These are phyloP conservation scores for Gymnobelideus leadbeateri DNA, from an alignment of 2,113 vertebrate genomes.

Conservation along the genomic window DNA sequence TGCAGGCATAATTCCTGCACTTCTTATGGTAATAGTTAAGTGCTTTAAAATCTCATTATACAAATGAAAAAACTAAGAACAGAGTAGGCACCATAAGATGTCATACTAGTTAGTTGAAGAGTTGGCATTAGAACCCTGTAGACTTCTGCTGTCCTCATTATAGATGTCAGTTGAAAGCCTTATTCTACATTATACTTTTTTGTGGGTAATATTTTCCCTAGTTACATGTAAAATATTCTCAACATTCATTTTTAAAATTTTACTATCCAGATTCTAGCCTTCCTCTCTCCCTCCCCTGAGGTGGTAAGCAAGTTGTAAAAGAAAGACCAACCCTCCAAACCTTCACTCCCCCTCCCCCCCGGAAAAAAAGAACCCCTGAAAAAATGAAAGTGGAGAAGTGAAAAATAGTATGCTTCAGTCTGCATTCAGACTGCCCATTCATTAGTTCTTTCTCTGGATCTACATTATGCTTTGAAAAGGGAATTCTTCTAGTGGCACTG, in stretches of 20 bases:
- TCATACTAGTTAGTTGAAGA: constrained; percentile 20
- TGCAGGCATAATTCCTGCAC: background rate
- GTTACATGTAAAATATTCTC: background rate
- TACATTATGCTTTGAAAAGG: background rate
- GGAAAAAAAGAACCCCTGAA: background rate
- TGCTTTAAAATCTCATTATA: background rate
- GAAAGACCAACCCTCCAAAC: background rate
- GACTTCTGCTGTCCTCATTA: background rate
- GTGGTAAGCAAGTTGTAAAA: background rate
- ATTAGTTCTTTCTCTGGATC: background rate
- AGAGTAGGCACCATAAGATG: background rate
- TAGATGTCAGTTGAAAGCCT: background rate
- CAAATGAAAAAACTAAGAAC: constrained; percentile 15
- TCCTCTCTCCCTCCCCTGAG: background rate
- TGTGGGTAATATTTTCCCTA: background rate
- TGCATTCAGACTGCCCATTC: background rate
- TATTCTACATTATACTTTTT: background rate
- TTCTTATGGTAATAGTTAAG: background rate
- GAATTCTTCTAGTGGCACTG: background rate
- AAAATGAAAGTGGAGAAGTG: too few species aligned
- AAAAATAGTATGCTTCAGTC: background rate
- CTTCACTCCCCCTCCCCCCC: too few species aligned
- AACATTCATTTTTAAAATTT: background rate
- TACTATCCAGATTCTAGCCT: background rate
- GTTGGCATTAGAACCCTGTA: constrained; percentile 8